These are phyloP conservation scores for Sphenodon punctatus DNA, from an alignment of 2,797 vertebrate species.

Conservation along the genomic window DNA sequence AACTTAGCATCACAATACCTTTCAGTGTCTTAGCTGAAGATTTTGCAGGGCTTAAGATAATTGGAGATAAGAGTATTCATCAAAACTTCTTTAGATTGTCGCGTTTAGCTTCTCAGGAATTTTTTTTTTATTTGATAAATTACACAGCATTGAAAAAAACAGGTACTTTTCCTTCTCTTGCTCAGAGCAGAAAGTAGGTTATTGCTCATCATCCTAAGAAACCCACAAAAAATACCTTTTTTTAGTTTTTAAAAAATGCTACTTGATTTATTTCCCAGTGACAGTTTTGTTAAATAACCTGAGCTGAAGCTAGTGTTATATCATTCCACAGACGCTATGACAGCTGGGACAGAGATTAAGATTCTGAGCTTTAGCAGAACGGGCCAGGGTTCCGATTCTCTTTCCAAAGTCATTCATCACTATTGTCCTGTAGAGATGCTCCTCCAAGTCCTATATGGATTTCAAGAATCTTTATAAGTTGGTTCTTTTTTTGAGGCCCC, in stretches of 20 bases:
- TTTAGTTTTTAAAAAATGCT: conserved; percentile 9
- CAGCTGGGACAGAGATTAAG: neutral
- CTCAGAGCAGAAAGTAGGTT: conserved; percentile 64
- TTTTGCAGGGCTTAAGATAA: conserved; percentile 53
- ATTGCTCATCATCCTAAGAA: conserved; percentile 34
- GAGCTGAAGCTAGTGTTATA: neutral
- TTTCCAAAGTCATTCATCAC: neutral
- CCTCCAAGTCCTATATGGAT: neutral
- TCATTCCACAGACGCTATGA: neutral
- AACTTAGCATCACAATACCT: conserved; percentile 58
- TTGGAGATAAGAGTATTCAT: conserved; percentile 59
- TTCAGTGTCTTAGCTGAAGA: conserved; percentile 42
- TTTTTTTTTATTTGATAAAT: conserved; percentile 52
- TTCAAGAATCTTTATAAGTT: neutral
- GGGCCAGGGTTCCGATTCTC: neutral
- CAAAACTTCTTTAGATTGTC: conserved; percentile 54
- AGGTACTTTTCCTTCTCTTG: conserved; percentile 44
- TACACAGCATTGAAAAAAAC: conserved; percentile 44
- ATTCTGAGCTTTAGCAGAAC: neutral
- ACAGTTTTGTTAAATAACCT: neutral
- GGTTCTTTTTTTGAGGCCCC: neutral
- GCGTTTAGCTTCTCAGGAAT: conserved; percentile 29
- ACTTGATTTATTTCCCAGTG: conserved; percentile 11
- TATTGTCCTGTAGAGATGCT: neutral
- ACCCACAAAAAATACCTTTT: conserved; percentile 43